Conservation (phyloP, 2,888 invertebrate genomes). For the Tenthredo amoena region DNA sequence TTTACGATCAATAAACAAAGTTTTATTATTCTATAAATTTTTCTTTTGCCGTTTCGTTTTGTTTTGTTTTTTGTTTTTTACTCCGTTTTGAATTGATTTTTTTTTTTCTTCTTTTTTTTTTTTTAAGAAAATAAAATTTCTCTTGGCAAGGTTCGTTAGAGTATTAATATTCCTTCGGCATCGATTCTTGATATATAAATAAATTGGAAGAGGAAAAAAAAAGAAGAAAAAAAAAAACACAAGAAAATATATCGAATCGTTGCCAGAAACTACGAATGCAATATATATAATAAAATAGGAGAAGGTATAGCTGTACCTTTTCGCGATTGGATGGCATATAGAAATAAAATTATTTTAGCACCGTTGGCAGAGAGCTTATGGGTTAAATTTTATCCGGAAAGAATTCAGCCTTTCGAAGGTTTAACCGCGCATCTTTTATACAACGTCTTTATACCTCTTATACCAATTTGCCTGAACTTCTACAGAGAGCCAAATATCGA, state of each 20-base stretch:
- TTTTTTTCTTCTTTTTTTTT: background rate
- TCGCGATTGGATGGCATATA: conserved; percentile 30
- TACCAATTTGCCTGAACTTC: background rate
- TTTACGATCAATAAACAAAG: conserved; percentile 2
- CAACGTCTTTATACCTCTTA: background rate
- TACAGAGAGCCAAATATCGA: background rate
- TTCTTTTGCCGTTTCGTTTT: too few relatives aligned
- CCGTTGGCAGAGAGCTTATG: conserved; percentile 41
- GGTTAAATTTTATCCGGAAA: conserved; percentile 13
- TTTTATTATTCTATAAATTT: background rate
- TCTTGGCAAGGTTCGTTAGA: conserved; percentile 3
- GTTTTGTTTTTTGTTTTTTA: background rate
- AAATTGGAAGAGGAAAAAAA: background rate
- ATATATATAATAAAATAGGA: background rate
- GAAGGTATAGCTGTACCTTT: background rate
- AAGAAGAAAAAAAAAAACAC: background rate
- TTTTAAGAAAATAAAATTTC: background rate
- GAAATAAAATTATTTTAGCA: conserved; percentile 35
- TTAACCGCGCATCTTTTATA: background rate
- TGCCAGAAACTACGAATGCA: conserved; percentile 21
- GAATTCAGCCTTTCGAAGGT: background rate
- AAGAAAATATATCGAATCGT: background rate
- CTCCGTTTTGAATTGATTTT: background rate
- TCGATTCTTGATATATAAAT: background rate
- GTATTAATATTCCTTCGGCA: conserved; percentile 7